A percentile compares a stretch with the other conserved stretches of the same genome.
These are phyloP conservation scores for Aelia acuminata DNA, from an alignment of 2,888 invertebrate species.

Conservation along the genomic window DNA sequence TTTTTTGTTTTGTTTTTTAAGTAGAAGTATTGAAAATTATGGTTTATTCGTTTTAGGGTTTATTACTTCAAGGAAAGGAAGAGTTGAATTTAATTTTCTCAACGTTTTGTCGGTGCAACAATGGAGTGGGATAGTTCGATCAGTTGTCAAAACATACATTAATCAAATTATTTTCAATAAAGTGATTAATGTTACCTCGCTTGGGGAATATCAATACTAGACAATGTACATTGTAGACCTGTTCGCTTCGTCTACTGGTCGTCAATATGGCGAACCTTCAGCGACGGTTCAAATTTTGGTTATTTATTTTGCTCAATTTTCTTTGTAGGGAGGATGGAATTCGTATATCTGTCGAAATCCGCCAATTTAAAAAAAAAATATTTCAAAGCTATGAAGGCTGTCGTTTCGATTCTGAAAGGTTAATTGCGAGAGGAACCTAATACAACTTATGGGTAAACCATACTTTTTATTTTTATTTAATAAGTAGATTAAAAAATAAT, in stretches of 20 bases:
- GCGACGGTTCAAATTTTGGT: neutral
- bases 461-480: no score
- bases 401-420: no score
- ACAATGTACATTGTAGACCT: slow-evolving; percentile 34
- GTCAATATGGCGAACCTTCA: neutral
- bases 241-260: neutral
- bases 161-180: slow-evolving; percentile 48
- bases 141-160: slow-evolving; percentile 44
- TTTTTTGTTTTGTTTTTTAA: no score
- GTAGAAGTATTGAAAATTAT: neutral
- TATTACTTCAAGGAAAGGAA: neutral
- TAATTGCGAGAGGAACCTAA: no score
- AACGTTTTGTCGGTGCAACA: neutral
- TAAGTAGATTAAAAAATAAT: no score
- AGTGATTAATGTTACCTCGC: slow-evolving; percentile 19
- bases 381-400: no score
- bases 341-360: no score
- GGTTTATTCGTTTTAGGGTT: neutral
- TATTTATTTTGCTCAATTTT: no score
- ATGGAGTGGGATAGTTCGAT: slow-evolving; percentile 21
- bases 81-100: slow-evolving; percentile 8
- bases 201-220: slow-evolving; percentile 34
- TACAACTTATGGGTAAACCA: no score
- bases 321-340: no score
- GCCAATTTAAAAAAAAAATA: no score